These are phyloP conservation scores for Haemorhous mexicanus DNA, from an alignment of 2,113 vertebrate genomes.

Conservation along the genomic window DNA sequence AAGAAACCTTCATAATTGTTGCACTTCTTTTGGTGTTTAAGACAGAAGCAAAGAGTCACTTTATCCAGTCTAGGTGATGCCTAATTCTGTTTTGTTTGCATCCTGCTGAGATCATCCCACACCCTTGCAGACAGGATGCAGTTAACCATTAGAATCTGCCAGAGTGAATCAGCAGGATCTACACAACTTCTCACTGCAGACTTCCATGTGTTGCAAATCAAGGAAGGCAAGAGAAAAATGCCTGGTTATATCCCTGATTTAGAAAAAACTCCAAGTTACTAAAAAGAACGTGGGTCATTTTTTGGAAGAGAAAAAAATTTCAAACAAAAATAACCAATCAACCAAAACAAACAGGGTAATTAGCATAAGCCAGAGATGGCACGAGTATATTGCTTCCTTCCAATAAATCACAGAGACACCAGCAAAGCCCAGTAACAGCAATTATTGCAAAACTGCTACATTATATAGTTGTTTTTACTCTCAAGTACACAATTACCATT, in stretches of 20 bases:
- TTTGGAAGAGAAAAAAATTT: neutral
- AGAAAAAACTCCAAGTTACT: neutral
- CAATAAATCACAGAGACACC: neutral
- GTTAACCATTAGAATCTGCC: constrained; percentile 25
- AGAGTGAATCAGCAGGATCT: constrained; percentile 58
- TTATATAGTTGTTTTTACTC: neutral
- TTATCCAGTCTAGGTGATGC: neutral
- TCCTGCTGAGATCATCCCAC: neutral
- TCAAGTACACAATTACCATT: neutral
- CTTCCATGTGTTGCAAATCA: neutral
- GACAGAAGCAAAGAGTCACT: neutral
- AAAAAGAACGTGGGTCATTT: neutral
- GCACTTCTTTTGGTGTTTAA: neutral
- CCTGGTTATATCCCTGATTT: neutral
- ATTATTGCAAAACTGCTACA: neutral
- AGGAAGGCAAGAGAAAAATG: neutral
- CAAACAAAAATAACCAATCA: neutral
- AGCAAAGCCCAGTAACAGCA: neutral
- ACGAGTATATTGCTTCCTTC: neutral
- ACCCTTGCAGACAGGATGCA: constrained; percentile 5
- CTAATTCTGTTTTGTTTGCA: neutral
- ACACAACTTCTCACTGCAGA: constrained; percentile 31
- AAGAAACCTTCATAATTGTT: neutral
- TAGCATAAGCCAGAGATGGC: neutral
- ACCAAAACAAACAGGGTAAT: neutral